Base-by-base conservation (phyloP, 2,888 invertebrate genomes). In the Labia minor region DNA sequence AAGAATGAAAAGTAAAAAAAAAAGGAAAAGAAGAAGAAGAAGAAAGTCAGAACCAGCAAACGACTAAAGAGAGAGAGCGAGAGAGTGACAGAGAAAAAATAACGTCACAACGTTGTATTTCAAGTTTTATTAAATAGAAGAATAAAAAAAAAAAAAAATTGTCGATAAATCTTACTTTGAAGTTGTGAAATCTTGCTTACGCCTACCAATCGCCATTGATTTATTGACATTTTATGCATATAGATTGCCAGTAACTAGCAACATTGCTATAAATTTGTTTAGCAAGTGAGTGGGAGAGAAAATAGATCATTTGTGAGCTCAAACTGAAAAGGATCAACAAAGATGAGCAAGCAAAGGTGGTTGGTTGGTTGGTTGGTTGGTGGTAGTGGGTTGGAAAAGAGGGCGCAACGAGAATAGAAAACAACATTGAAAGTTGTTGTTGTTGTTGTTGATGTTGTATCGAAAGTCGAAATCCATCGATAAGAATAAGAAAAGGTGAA, bases 151-250 rank as follows among this genome's bases (percentile, higher is more conserved):
- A 49, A 49, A 49, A 49, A 49, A 49, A 49, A 49, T n/a, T 2
- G 2, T n/a, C 49, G n/a, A 49, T 49, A 49, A 49, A 49, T 49
- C 49, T 49, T 49, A 16, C 49, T 49, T 49, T 49, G 49, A 49
- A 49, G 49, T 49, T 49, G 49, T 49, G 49, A 49, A 49, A 49
- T 49, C 49, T 49, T 49, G 49, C 49, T 49, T 49, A 16, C 49
- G 49, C 49, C n/a, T 49, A 49, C 8, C 49, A 49, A 49, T 49
- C 49, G 49, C 49, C 49, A 49, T 49, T 49, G 49, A 49, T 49
- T 49, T 49, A 49, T 49, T 49, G 49, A 49, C 49, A 49, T 49
- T 49, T 49, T 49, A 49, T 49, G 16, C 16, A 49, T 49, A 49
- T 49, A 49, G 14, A 49, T 49, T 49, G 49, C 26, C 26, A 16